phyloP scores from a whole-genome alignment of 2,113 vertebrate species.

The Ptilonorhynchus violaceus region DNA sequence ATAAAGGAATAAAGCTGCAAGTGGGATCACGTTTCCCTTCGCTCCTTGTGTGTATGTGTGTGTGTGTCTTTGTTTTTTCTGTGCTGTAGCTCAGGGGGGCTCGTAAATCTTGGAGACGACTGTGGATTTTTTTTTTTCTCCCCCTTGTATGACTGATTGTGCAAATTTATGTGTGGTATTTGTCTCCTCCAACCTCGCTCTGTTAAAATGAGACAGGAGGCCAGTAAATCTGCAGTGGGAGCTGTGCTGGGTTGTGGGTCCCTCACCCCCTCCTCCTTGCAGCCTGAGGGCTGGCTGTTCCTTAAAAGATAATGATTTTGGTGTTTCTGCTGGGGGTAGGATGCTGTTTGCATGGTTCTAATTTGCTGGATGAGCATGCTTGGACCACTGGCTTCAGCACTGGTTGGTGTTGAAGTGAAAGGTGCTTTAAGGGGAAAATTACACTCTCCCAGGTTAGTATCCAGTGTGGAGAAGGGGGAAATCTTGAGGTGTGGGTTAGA shows the following conservation, averaged over 20 bases:
- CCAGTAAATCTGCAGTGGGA: constrained; percentile 39
- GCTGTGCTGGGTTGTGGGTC: neutral
- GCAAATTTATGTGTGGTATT: constrained; percentile 75
- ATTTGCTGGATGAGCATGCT: neutral
- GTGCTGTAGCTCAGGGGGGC: constrained; percentile 67
- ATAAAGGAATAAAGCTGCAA: constrained; percentile 54
- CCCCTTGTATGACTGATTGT: constrained; percentile 61
- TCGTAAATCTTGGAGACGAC: constrained; percentile 74
- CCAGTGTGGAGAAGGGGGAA: neutral
- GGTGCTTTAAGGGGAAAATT: neutral
- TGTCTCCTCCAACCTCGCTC: constrained; percentile 32
- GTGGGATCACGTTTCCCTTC: constrained; percentile 49
- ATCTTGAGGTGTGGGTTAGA: neutral
- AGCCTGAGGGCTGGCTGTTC: constrained; percentile 12
- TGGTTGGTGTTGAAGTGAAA: neutral
- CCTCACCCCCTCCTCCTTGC: neutral
- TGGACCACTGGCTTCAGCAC: neutral
- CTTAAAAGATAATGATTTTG: neutral
- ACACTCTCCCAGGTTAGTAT: neutral
- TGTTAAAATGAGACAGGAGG: constrained; percentile 20
- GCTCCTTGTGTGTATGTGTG: constrained; percentile 34
- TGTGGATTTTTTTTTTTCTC: constrained; percentile 55
- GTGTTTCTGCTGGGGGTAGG: neutral
- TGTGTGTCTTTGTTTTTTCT: constrained; percentile 70
- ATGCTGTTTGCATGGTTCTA: neutral